phyloP scores from a whole-genome alignment of 2,113 vertebrate species.

The Puma concolor region DNA sequence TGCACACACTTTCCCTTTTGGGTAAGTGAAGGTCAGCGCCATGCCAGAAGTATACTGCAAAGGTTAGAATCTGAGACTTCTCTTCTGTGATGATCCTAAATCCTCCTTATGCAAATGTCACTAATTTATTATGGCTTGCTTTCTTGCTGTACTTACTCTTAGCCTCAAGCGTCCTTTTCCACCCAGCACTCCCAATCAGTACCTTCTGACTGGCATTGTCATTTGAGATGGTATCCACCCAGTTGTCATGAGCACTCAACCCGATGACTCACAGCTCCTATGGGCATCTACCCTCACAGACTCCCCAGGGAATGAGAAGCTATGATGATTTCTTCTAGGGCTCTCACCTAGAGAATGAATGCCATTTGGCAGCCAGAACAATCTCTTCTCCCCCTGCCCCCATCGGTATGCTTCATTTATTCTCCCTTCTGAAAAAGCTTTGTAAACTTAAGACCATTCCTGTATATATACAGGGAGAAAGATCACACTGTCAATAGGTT shows the following conservation, averaged over 20 bases:
- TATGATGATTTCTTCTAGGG: background rate
- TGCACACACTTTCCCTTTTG: background rate
- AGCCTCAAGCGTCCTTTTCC: slow-evolving; percentile 10
- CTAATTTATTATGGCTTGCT: background rate
- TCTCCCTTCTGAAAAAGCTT: background rate
- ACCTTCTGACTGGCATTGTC: slow-evolving; percentile 46
- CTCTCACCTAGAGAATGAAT: background rate
- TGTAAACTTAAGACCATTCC: background rate
- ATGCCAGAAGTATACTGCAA: background rate
- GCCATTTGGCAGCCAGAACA: background rate
- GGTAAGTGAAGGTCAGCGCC: background rate
- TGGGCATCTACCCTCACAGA: background rate
- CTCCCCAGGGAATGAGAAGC: background rate
- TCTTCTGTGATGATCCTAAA: background rate
- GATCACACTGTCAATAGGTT: background rate
- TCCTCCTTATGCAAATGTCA: background rate
- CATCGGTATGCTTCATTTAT: background rate
- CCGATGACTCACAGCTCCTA: background rate
- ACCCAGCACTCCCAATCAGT: slow-evolving; percentile 26
- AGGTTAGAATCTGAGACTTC: slow-evolving; percentile 23
- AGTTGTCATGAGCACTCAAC: background rate
- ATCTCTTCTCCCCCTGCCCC: background rate
- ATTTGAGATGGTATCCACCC: slow-evolving; percentile 48
- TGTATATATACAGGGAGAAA: background rate
- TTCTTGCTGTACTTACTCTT: slow-evolving; percentile 28